A percentile compares a stretch with the other conserved stretches of the same genome.
phyloP scores from a whole-genome alignment of 1,140 invertebrate species.

The Thaumatotibia leucotreta region DNA sequence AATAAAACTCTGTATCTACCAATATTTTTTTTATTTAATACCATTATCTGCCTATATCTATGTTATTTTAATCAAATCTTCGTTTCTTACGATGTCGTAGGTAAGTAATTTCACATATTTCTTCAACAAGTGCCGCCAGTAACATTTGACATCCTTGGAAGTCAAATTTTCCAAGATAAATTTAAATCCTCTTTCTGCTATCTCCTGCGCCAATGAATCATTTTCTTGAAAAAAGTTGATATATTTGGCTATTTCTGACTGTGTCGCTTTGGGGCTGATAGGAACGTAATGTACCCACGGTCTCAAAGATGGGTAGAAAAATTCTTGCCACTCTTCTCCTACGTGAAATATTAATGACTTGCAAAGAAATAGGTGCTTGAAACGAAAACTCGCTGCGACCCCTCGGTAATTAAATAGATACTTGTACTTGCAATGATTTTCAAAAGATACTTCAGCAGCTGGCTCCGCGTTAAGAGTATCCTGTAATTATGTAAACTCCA shows the following conservation, averaged over 20 bases:
- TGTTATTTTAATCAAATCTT: slow-evolving; percentile 75
- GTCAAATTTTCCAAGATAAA: slow-evolving; percentile 91
- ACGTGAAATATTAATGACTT: slow-evolving; percentile 97
- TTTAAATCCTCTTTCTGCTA: slow-evolving; percentile 88
- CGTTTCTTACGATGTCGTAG: slow-evolving; percentile 80
- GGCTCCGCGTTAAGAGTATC: slow-evolving; percentile 91
- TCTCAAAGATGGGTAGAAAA: slow-evolving; percentile 94
- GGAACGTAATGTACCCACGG: slow-evolving; percentile 98
- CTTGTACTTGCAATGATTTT: slow-evolving; percentile 95
- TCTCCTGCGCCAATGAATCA: slow-evolving; percentile 85
- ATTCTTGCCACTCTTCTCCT: slow-evolving; percentile 96
- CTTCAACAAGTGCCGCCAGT: slow-evolving; percentile 90
- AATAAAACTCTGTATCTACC: neutral
- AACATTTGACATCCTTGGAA: slow-evolving; percentile 90
- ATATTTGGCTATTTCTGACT: slow-evolving; percentile 83
- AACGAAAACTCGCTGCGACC: slow-evolving; percentile 97
- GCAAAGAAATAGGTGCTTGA: slow-evolving; percentile 97
- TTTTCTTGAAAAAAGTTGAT: slow-evolving; percentile 88
- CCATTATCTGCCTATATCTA: neutral
- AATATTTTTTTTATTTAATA: neutral
- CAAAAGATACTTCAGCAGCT: slow-evolving; percentile 91
- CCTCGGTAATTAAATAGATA: slow-evolving; percentile 98
- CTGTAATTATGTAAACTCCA: slow-evolving; percentile 60
- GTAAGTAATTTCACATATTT: slow-evolving; percentile 87
- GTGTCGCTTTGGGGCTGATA: slow-evolving; percentile 82